Evolutionary conservation across 2,113 vertebrate genomes (phyloP), one percentile per base, ranked within the genome.

Genomic region (Genyomyrus donnyi): DNA sequence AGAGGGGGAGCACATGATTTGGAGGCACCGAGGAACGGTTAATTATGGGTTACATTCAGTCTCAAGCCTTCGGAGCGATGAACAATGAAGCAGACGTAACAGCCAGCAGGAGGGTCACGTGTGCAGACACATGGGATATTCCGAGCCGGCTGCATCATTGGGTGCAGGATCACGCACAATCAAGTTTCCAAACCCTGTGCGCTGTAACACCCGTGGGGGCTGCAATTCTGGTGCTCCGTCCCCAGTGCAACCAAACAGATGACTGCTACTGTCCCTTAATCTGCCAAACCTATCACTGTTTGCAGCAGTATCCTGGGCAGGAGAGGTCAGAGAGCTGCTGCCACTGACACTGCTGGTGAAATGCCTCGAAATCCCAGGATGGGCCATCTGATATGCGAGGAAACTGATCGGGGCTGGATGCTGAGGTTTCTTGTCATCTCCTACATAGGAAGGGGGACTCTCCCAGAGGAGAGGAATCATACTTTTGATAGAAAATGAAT

Each of bases 121-220:
- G 80, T 8, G 7, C 31, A 84, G 80, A 27, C 66, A 70, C 27
- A 85, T 15, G 48, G 48, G 8, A 50, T 87, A 53, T 56, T 87
- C n/a, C 2, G 31, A 87, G 85, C 46, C 31, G 3, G 70, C 62
- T 86, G 85, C 24, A 70, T 17, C 27, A 56, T 39, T 2, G 49
- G 88, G 74, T 83, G 56, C 39, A 3, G 53, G 53, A 93, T 87
- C 91, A 93, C 85, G 90, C 6, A 91, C 93, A 92, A 92, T 48
- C n/a, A 58, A 2, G 92, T 93, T 94, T 93, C 91, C 92, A 94
- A 56, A 91, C 31, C 66, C 11, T 74, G 66, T 85, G 50, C 42
- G 11, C 17, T 56, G 88, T 89, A 62, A 89, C 52, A 5, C 17
- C 21, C 52, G 0, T 19, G 19, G n/a, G 5, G 70, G 48, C n/a